Conservation (phyloP, 2,113 vertebrate genomes). For the Chinchilla lanigera region DNA sequence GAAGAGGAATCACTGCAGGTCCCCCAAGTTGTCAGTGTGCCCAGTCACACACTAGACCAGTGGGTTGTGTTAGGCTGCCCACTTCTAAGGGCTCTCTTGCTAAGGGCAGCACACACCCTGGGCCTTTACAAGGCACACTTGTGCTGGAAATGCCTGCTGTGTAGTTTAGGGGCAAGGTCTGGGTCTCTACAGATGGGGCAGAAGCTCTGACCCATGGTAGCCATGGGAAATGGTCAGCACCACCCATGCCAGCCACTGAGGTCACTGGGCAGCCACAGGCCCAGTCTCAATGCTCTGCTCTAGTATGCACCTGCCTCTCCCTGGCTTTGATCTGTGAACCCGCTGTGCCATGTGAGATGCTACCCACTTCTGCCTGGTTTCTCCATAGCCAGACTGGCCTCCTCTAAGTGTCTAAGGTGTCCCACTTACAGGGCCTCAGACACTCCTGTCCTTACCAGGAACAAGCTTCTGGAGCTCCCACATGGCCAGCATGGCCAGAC, state of each 20-base stretch:
- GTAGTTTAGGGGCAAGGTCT: no score
- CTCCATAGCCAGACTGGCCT: neutral
- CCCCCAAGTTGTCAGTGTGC: no score
- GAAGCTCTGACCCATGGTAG: fast-evolving
- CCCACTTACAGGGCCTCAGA: neutral
- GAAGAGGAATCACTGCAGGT: neutral
- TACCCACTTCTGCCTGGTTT: fast-evolving
- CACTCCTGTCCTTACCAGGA: neutral
- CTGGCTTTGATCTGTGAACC: neutral
- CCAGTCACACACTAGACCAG: neutral
- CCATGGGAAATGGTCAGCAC: no score
- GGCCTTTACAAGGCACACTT: neutral
- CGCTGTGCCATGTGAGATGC: fast-evolving
- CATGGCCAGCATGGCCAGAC: fast-evolving
- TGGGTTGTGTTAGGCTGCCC: fast-evolving
- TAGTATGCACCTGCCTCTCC: no score
- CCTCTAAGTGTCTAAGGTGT: neutral
- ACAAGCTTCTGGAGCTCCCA: neutral
- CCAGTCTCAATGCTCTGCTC: neutral
- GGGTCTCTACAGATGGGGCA: neutral
- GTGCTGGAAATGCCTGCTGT: fast-evolving
- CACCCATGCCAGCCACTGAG: neutral
- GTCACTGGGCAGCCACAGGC: neutral
- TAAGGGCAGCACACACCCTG: fast-evolving
- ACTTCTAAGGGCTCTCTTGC: fast-evolving